Base-by-base conservation (phyloP, 2,888 invertebrate species). In the Myopa tessellatipennis region DNA sequence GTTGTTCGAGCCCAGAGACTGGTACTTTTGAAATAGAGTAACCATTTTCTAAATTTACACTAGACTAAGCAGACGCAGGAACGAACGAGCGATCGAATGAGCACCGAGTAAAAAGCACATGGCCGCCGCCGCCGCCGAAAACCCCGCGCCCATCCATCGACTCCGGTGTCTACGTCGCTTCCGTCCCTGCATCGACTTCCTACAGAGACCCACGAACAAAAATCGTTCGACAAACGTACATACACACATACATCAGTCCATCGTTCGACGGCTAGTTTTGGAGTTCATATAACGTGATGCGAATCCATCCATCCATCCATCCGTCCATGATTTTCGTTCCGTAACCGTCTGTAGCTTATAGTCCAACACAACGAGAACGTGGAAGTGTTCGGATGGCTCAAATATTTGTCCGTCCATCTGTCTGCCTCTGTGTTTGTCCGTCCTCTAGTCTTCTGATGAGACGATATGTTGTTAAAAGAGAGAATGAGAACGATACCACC, bases 41-140 rank as follows among this genome's bases (percentile, higher is more conserved):
- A 67, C 65, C 65, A 74, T 74, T 74, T 74, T 67, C 45, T 74
- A 34, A 67, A 36, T 74, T 74, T 67, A 67, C 74, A 67, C 65
- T 52, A 74, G 65, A 74, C 65, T n/a, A 50, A 50, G 40, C 61
- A 63, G 26, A 72, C 61, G 60, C n/a, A 40, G 18, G 45, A 60
- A 5, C 40, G 40, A 40, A 70, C 70, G 8, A 50, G 40, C 40
- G 45, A 69, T 12, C 68, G 50, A n/a, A n/a, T 40, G 45, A 69
- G 67, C 69, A 69, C 26, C 69, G 36, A 61, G 4, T 55, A 16
- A 3, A n/a, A 16, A 14, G 50, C 26, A 26, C 26, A 26, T 26
- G 26, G 26, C 10, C 45, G 45, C 45, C n/a, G 26, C 45, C 34
- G 18, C 18, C 26, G n/a, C 52, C 70, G 4, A 16, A 26, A 0